Base-by-base conservation (phyloP, 2,888 invertebrate species). In the Catocala nupta region DNA sequence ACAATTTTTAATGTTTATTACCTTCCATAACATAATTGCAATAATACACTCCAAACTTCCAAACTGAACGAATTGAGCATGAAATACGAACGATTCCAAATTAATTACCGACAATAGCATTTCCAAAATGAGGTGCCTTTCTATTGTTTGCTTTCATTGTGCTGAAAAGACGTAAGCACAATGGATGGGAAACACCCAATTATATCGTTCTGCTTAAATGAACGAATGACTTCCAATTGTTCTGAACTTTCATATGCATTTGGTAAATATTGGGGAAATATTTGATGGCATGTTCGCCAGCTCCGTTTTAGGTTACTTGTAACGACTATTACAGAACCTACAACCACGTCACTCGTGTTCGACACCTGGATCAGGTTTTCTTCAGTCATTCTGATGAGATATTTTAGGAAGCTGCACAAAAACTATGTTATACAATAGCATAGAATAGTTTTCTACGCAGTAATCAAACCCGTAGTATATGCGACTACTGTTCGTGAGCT, bases 101-200 rank as follows among this genome's bases (percentile, higher is more conserved):
- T 78, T 75, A 75, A 78, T 75, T 53, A 65, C 53, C 34, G 53
- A 54, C 68, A 68, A 64, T 63, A 61, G 55, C 71, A 68, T 53
- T 61, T 63, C 61, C 65, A 60, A 70, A 75, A 69, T 70, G 36
- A 57, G 50, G 58, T 55, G 55, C 55, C 59, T 36, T 44, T 53
- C 59, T 55, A 73, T 79, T 77, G 78, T 79, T 67, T 70, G 59
- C 54, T 56, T 48, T 60, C 63, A 70, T 70, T 77, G 70, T 66
- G 67, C 61, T 68, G 65, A 69, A 75, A 77, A 70, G 70, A 73
- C 62, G 63, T 47, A 49, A 50, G 54, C 55, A 66, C 63, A 73
- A 68, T 70, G 59, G 57, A 65, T 69, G 68, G 66, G 65, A 52
- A 79, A 64, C 66, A 69, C 49, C 73, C 78, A 78, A 79, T 78